Conservation (phyloP, 2,113 vertebrate genomes). For the Copsychus sechellarum region DNA sequence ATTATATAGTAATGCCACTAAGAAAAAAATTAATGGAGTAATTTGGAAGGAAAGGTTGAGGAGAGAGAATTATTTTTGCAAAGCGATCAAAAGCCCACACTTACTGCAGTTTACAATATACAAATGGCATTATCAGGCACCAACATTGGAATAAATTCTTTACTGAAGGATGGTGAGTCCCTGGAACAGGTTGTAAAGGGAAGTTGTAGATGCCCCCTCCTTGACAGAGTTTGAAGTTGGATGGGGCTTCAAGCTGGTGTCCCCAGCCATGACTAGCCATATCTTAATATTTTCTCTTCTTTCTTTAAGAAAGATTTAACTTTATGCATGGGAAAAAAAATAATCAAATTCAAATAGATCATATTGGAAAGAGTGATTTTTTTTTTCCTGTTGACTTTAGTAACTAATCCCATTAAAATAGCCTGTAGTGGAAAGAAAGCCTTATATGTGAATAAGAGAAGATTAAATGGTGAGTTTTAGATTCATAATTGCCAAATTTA, state of each 20-base stretch:
- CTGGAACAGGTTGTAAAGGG: neutral
- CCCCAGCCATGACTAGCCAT: neutral
- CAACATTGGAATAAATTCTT: neutral
- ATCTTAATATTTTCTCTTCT: neutral
- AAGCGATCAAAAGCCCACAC: fast-evolving
- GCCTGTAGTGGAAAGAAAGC: neutral
- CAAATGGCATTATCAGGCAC: neutral
- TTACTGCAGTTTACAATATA: neutral
- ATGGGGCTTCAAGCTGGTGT: neutral
- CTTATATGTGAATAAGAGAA: neutral
- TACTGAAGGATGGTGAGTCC: neutral
- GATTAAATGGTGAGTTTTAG: neutral
- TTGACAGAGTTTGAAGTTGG: neutral
- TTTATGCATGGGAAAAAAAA: neutral
- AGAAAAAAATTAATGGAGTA: neutral
- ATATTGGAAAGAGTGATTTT: neutral
- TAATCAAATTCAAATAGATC: neutral
- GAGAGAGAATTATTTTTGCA: neutral
- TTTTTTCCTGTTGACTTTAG: neutral
- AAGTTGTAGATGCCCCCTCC: neutral
- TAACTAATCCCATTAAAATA: neutral
- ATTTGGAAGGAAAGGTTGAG: neutral
- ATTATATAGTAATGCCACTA: neutral
- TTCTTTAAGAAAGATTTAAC: neutral
- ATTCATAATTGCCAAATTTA: neutral